phyloP scores from a whole-genome alignment of 2,888 invertebrate species.

The Asteroscopus sphinx region DNA sequence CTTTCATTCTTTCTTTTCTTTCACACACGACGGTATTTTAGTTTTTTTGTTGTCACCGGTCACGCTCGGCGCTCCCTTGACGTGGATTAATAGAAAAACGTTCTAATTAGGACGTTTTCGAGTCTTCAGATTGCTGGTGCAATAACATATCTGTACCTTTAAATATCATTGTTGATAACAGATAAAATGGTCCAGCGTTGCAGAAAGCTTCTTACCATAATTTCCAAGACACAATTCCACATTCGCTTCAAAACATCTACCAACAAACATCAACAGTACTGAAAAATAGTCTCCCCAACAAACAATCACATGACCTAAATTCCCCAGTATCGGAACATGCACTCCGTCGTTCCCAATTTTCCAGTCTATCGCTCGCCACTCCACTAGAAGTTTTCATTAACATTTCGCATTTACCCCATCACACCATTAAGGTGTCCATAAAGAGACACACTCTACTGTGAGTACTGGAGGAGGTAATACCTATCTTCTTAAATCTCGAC shows the following conservation, averaged over 20 bases:
- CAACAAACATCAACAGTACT: not conserved
- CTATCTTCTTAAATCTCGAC: constrained; percentile 81
- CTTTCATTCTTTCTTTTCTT: too few relatives aligned
- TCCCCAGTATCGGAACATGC: constrained; percentile 23
- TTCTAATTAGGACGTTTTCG: too few relatives aligned
- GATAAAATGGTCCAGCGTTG: too few relatives aligned
- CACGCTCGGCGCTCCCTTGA: too few relatives aligned
- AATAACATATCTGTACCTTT: too few relatives aligned
- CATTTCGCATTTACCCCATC: constrained; percentile 66
- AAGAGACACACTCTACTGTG: constrained; percentile 66
- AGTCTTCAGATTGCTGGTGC: too few relatives aligned
- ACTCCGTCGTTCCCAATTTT: constrained; percentile 53
- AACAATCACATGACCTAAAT: constrained; percentile 33
- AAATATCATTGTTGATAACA: too few relatives aligned
- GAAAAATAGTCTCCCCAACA: not conserved
- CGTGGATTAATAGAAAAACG: too few relatives aligned
- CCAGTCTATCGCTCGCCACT: constrained; percentile 58
- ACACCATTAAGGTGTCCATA: constrained; percentile 70
- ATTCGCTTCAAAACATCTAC: too few relatives aligned
- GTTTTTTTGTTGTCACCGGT: too few relatives aligned
- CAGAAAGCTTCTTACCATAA: too few relatives aligned
- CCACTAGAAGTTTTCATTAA: constrained; percentile 72
- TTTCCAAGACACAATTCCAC: not conserved
- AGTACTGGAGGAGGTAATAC: constrained; percentile 68
- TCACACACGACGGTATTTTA: too few relatives aligned